Conservation (phyloP, 64 coral and sea anemone species). For the Montipora sp. region DNA sequence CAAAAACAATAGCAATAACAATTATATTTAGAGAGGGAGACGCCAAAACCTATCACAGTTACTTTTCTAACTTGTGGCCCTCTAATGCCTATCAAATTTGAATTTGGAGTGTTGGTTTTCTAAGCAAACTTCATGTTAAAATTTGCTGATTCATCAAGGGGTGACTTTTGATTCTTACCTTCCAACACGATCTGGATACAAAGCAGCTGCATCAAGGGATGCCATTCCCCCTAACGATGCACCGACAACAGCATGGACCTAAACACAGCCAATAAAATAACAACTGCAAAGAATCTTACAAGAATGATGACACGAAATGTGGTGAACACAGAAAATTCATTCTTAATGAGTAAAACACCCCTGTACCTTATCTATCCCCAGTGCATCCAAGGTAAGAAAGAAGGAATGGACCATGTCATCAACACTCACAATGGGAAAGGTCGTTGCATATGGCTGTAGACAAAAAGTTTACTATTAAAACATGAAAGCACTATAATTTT, state of each 20-base stretch:
- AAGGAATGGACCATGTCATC: constrained; percentile 81
- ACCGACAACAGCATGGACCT: constrained; percentile 92
- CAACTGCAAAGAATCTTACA: background rate
- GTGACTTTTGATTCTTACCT: constrained; percentile 44
- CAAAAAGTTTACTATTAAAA: background rate
- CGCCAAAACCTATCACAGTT: no score
- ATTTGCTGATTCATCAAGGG: background rate
- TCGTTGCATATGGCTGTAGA: constrained; percentile 80
- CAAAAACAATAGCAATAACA: no score
- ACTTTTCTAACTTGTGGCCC: no score
- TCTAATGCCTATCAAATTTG: no score
- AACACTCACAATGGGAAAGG: constrained; percentile 80
- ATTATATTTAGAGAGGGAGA: no score
- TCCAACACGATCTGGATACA: constrained; percentile 88
- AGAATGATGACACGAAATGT: background rate
- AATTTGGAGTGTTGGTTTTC: no score
- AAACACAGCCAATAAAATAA: background rate
- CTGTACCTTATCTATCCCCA: constrained; percentile 78
- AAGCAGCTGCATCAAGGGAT: constrained; percentile 72
- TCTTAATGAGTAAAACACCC: background rate
- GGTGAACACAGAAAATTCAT: background rate
- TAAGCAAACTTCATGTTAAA: no score
- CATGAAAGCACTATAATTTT: background rate
- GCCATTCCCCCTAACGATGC: constrained; percentile 93
- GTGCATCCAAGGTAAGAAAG: constrained; percentile 71